Evolutionary conservation across 2,797 vertebrate genomes (phyloP).

Genomic region (Sitta carolinensis): DNA sequence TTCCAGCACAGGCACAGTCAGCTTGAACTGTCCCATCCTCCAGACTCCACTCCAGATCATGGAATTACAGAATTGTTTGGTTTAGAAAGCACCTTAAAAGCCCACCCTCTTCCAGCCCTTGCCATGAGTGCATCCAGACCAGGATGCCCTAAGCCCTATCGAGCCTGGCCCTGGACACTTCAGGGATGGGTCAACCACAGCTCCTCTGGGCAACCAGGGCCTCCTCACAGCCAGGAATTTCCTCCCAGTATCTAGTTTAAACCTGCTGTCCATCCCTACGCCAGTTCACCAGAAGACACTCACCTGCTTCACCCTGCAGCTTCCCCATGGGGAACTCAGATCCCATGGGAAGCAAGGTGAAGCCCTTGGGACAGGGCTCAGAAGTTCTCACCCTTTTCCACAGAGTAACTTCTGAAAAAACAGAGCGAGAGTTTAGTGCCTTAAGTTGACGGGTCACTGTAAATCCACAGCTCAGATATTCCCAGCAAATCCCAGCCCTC

Average conservation of each 20-base stretch:
- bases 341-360: fast-evolving
- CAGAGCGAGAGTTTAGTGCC: background rate
- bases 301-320: background rate
- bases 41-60: background rate
- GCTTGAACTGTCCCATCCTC: fast-evolving
- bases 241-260: background rate
- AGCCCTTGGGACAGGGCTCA: fast-evolving
- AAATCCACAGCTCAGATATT: fast-evolving
- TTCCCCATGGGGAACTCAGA: fast-evolving
- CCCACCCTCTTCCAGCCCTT: fast-evolving
- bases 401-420: background rate
- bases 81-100: background rate
- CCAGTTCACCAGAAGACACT: background rate
- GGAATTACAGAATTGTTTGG: background rate
- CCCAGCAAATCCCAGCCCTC: background rate
- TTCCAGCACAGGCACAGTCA: background rate
- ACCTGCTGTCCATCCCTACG: background rate
- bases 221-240: background rate
- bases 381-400: background rate
- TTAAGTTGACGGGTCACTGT: fast-evolving
- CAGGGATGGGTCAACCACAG: background rate
- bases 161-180: background rate
- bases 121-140: no score
- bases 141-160: background rate
- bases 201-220: background rate